Evolutionary conservation across 2,113 vertebrate species (phyloP).

Genomic region (Apistogramma diplotaenia): DNA sequence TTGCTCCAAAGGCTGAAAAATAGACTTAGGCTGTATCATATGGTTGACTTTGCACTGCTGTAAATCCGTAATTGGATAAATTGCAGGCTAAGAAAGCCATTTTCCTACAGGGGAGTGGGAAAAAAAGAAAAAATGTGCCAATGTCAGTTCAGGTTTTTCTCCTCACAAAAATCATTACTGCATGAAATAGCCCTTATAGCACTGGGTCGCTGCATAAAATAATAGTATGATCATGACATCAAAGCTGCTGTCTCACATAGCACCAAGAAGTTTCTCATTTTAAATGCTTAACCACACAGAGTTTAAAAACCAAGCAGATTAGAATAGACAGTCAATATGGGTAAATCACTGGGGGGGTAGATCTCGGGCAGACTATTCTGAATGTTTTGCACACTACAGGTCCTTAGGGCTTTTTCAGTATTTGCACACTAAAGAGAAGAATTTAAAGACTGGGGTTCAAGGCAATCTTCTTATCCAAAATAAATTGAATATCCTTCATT

Average conservation of each 20-base stretch:
- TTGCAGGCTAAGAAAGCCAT: slow-evolving; percentile 62
- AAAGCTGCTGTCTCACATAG: slow-evolving; percentile 32
- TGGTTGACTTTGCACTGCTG: slow-evolving; percentile 64
- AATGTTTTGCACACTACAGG: not conserved
- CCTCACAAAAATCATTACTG: slow-evolving; percentile 57
- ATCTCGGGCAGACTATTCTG: not conserved
- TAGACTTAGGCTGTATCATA: slow-evolving; percentile 67
- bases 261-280: slow-evolving; percentile 9
- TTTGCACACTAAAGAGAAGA: not conserved
- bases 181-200: slow-evolving; percentile 49
- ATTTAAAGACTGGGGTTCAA: not conserved
- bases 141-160: slow-evolving; percentile 56
- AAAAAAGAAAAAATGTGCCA: slow-evolving; percentile 48
- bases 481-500: not conserved
- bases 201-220: slow-evolving; percentile 40
- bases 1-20: slow-evolving; percentile 69
- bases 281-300: slow-evolving; percentile 30
- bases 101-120: slow-evolving; percentile 48
- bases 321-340: slow-evolving; percentile 3
- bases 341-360: not conserved
- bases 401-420: not conserved
- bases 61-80: slow-evolving; percentile 76
- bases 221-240: slow-evolving; percentile 36
- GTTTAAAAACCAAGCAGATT: not conserved
- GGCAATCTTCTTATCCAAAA: not conserved